A percentile compares a stretch with the other conserved stretches of the same genome.
These are phyloP conservation scores for Anolis sagrei DNA, from an alignment of 2,113 vertebrate genomes.

Conservation along the genomic window DNA sequence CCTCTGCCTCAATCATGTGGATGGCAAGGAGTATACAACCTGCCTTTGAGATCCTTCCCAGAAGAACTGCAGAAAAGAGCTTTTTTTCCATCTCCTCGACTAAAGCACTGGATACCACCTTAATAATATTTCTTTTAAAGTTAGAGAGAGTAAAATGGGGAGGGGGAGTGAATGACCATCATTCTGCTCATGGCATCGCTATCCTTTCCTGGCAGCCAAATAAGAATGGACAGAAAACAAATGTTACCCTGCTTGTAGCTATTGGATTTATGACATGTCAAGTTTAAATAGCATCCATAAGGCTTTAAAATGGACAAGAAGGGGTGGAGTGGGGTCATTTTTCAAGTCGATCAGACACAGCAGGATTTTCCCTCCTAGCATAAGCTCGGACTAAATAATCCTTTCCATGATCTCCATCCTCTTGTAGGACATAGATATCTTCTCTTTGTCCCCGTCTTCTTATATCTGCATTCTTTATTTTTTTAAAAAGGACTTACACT, in stretches of 20 bases:
- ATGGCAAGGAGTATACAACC: no score
- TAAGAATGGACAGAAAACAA: slow-evolving; percentile 60
- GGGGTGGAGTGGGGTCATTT: slow-evolving; percentile 56
- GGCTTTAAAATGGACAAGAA: slow-evolving; percentile 55
- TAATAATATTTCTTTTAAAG: background rate
- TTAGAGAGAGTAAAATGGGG: background rate
- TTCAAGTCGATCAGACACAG: slow-evolving; percentile 51
- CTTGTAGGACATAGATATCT: background rate
- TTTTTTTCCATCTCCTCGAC: background rate
- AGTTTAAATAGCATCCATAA: slow-evolving; percentile 75
- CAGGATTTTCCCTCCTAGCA: background rate
- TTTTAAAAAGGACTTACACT: slow-evolving; percentile 40
- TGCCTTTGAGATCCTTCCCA: background rate
- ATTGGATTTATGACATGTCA: slow-evolving; percentile 74
- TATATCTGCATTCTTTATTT: slow-evolving; percentile 35
- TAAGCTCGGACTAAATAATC: slow-evolving; percentile 21
- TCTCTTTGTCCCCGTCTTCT: slow-evolving; percentile 22
- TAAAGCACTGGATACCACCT: background rate
- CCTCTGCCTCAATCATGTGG: no score
- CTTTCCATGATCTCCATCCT: slow-evolving; percentile 35
- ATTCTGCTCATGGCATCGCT: slow-evolving; percentile 6
- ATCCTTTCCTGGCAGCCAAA: slow-evolving; percentile 53
- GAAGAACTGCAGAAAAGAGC: background rate
- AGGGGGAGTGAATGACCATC: background rate
- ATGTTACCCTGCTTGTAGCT: slow-evolving; percentile 50